These are phyloP conservation scores for Orientallactaga bullata DNA, from an alignment of 2,113 vertebrate species.

Conservation along the genomic window DNA sequence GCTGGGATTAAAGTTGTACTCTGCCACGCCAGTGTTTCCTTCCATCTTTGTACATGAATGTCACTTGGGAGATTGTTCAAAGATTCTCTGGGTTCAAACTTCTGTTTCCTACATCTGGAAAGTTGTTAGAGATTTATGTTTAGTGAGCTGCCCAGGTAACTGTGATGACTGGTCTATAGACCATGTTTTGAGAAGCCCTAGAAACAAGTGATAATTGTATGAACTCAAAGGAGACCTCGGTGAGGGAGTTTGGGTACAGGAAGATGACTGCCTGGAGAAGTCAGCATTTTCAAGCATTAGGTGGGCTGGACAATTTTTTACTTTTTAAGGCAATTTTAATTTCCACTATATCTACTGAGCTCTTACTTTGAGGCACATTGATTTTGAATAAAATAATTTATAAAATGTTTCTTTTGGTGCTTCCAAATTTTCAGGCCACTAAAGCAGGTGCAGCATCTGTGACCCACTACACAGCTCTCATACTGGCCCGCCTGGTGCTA, in stretches of 20 bases:
- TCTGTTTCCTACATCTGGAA: conserved; percentile 6
- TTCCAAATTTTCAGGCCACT: conserved; percentile 90
- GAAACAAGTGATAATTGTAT: not conserved
- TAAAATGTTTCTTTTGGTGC: conserved; percentile 66
- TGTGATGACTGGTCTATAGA: not conserved
- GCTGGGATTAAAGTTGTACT: no score
- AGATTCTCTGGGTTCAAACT: not conserved
- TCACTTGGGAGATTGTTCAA: conserved; percentile 28
- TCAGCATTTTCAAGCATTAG: conserved; percentile 46
- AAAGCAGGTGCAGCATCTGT: conserved; percentile 92
- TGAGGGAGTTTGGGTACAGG: not conserved
- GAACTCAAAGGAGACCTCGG: not conserved
- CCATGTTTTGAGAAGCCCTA: conserved; percentile 9
- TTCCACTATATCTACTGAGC: conserved; percentile 31
- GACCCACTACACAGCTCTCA: conserved; percentile 91
- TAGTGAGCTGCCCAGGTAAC: conserved; percentile 7
- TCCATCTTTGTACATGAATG: not conserved
- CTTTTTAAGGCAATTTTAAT: not conserved
- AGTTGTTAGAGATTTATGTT: not conserved
- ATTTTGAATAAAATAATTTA: conserved; percentile 50
- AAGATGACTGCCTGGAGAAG: not conserved
- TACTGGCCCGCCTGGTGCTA: conserved; percentile 92
- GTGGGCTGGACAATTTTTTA: not conserved
- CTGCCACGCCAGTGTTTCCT: no score
- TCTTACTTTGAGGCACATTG: conserved; percentile 28